Base-by-base conservation (phyloP, 1,140 invertebrate genomes). In the Liolophura sinensis region DNA sequence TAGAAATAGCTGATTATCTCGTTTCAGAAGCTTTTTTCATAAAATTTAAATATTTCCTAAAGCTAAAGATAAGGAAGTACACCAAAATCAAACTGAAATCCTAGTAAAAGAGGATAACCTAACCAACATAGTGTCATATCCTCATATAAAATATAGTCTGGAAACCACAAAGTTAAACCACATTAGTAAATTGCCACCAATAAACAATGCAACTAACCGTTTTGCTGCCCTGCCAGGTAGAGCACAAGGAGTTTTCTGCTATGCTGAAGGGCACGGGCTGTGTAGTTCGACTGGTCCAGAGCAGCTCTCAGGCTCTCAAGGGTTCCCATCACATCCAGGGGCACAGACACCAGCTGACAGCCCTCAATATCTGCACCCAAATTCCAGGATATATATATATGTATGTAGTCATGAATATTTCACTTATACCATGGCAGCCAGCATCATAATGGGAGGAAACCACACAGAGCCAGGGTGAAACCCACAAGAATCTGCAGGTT, bases 141-240 rank as follows among this genome's bases (percentile, higher is more conserved):
- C n/a, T n/a, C n/a, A n/a, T n/a, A n/a, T n/a, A n/a, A n/a, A n/a
- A n/a, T n/a, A n/a, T n/a, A n/a, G n/a, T n/a, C n/a, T n/a, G n/a
- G n/a, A n/a, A n/a, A n/a, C n/a, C n/a, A n/a, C n/a, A n/a, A n/a
- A n/a, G n/a, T n/a, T n/a, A n/a, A n/a, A n/a, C n/a, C n/a, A n/a
- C n/a, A n/a, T n/a, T 7, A 25, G 9, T 40, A 40, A 40, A 5
- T 40, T 40, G 31, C 31, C 31, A 40, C 31, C 7, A 58, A 62
- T 31, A 4, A 1, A 3, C 9, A 3, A 40, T 48, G 18, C 18
- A 1, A 73, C 78, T 74, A 60, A 82, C 81, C 60, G 67, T 80
- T 78, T 60, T 83, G 78, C 58, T 82, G 79, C 50, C 78, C 77
- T 24, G 78, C 75, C 49, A 85, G 64, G 59, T 83, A 85, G 12